These are phyloP conservation scores for Camptogramma bilineatum DNA, from an alignment of 2,888 invertebrate species.

Conservation along the genomic window DNA sequence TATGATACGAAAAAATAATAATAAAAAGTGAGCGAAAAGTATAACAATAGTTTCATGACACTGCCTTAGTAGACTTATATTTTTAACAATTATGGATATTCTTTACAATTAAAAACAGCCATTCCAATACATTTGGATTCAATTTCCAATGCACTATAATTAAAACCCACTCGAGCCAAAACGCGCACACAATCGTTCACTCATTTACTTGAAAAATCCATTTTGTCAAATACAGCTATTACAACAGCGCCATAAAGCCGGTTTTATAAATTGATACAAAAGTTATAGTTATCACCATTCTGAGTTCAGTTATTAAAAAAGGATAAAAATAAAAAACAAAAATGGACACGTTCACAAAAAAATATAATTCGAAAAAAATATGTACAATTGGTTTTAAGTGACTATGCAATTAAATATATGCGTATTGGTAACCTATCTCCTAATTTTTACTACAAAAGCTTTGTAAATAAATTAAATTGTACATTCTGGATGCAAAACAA, in stretches of 20 bases:
- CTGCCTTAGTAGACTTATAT: slow-evolving; percentile 5
- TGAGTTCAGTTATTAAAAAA: slow-evolving; percentile 22
- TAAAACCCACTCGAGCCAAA: slow-evolving; percentile 21
- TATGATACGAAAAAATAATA: background rate
- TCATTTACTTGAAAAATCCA: slow-evolving; percentile 14
- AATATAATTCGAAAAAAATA: slow-evolving; percentile 80
- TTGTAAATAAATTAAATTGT: slow-evolving; percentile 45
- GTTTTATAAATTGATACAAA: background rate
- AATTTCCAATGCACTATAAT: slow-evolving; percentile 29
- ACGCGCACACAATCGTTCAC: slow-evolving; percentile 25
- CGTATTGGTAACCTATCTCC: slow-evolving; percentile 50
- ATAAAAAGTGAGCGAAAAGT: background rate
- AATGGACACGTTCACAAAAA: slow-evolving; percentile 74
- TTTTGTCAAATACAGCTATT: slow-evolving; percentile 26
- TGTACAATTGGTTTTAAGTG: slow-evolving; percentile 68
- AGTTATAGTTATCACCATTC: slow-evolving; percentile 1
- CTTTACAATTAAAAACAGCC: slow-evolving; percentile 20
- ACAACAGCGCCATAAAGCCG: slow-evolving; percentile 8
- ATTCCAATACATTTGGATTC: slow-evolving; percentile 29
- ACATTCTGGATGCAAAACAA: slow-evolving; percentile 33
- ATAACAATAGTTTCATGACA: slow-evolving; percentile 6
- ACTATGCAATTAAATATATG: slow-evolving; percentile 34
- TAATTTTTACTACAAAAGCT: slow-evolving; percentile 36
- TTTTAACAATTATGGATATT: slow-evolving; percentile 19
- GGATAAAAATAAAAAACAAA: slow-evolving; percentile 49